A percentile compares a stretch with the other conserved stretches of the same genome.
These are phyloP conservation scores for Melanotus villosus DNA, from an alignment of 2,888 invertebrate species.

Conservation along the genomic window DNA sequence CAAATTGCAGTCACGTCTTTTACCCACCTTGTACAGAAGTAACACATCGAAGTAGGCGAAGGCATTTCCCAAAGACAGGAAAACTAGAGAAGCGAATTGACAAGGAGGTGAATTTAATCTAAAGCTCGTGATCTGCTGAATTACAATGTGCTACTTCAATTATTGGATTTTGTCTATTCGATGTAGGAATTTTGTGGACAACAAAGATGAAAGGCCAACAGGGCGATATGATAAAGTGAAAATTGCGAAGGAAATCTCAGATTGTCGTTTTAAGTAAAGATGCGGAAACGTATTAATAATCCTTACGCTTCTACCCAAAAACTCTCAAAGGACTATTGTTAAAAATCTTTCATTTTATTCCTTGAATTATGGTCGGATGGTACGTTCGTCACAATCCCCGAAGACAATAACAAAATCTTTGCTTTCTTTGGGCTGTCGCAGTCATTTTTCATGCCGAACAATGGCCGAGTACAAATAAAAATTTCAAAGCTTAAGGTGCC, in stretches of 20 bases:
- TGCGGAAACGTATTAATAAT: conserved; percentile 47
- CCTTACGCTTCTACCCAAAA: conserved; percentile 42
- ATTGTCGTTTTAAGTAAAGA: conserved; percentile 44
- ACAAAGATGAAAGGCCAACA: conserved; percentile 31
- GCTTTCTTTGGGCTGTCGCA: conserved; percentile 48
- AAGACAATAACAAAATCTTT: conserved; percentile 52
- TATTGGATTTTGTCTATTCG: conserved; percentile 36
- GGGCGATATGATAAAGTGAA: conserved; percentile 31
- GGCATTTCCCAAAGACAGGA: conserved; percentile 45
- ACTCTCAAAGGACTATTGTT: conserved; percentile 50
- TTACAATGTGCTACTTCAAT: conserved; percentile 54
- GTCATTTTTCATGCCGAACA: conserved; percentile 52
- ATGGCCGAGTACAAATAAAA: conserved; percentile 46
- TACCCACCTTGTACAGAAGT: conserved; percentile 29
- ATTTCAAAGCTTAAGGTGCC: conserved; percentile 43
- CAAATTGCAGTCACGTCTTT: conserved; percentile 43
- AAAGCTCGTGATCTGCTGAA: conserved; percentile 52
- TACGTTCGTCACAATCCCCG: conserved; percentile 52
- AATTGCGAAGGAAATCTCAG: conserved; percentile 42
- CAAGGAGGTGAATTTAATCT: conserved; percentile 51
- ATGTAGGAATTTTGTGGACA: conserved; percentile 31
- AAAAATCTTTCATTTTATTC: conserved; percentile 52
- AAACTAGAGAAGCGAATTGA: conserved; percentile 56
- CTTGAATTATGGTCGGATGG: conserved; percentile 50
- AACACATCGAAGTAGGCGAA: conserved; percentile 35